Percentiles rank a stretch among this genome's conserved stretches.
These are phyloP conservation scores for Subacronicta megacephala DNA, from an alignment of 2,888 invertebrate genomes.

Conservation along the genomic window DNA sequence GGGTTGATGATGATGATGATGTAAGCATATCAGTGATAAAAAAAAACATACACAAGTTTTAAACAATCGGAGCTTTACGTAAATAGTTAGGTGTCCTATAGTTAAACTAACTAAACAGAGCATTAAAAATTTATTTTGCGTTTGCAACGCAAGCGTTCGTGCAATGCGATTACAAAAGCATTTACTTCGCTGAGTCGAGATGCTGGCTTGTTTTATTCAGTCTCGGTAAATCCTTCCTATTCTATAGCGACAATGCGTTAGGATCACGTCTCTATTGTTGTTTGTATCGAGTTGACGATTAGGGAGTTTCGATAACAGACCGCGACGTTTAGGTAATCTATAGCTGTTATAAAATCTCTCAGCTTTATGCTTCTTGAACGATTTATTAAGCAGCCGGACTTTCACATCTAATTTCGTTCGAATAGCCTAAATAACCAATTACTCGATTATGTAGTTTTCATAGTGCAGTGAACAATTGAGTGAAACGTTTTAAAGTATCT, in stretches of 20 bases:
- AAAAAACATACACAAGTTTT: too few relatives aligned
- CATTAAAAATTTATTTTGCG: constrained; percentile 64
- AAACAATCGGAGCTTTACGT: too few relatives aligned
- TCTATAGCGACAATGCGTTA: constrained; percentile 79
- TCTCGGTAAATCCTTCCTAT: constrained; percentile 82
- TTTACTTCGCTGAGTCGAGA: constrained; percentile 74
- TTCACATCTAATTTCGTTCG: constrained; percentile 6
- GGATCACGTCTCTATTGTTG: constrained; percentile 80
- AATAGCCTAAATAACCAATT: neutral
- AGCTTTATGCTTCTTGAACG: constrained; percentile 16
- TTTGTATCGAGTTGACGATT: constrained; percentile 81
- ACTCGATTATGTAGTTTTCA: too few relatives aligned
- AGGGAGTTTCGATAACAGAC: constrained; percentile 77
- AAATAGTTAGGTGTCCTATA: too few relatives aligned
- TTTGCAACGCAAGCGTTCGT: constrained; percentile 64
- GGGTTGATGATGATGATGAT: too few relatives aligned
- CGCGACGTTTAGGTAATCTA: constrained; percentile 64
- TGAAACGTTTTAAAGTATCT: too few relatives aligned
- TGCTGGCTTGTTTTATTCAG: constrained; percentile 81
- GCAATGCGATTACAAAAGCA: constrained; percentile 79
- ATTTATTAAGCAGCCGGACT: constrained; percentile 13
- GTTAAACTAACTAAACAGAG: constrained; percentile 51
- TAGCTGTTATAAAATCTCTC: constrained; percentile 62
- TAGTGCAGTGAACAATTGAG: too few relatives aligned
- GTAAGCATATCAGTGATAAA: too few relatives aligned